Percentiles rank a stretch among this genome's conserved stretches.
Evolutionary conservation across 1,140 invertebrate species (phyloP).

Genomic region (Bombus impatiens): DNA sequence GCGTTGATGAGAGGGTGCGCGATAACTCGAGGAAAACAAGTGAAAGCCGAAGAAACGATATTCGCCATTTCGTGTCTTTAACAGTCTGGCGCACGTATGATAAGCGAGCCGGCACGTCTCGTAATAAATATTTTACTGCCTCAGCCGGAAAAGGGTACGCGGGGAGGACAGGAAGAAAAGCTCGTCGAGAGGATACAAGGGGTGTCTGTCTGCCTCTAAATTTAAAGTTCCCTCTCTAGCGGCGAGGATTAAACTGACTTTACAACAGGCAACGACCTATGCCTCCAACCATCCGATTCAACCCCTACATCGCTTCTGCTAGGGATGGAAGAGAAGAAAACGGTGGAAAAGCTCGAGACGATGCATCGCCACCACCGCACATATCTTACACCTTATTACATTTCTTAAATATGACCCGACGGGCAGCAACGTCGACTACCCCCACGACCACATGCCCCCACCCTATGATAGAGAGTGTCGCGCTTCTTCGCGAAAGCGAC

Average conservation of each 20-base stretch:
- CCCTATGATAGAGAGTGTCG: background rate
- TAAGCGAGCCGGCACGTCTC: slow-evolving; percentile 57
- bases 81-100: slow-evolving; percentile 60
- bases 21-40: background rate
- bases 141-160: slow-evolving; percentile 1
- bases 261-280: slow-evolving; percentile 53
- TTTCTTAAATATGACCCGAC: slow-evolving; percentile 73
- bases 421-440: slow-evolving; percentile 27
- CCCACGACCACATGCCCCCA: background rate
- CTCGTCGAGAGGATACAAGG: background rate
- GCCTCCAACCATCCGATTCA: slow-evolving; percentile 1
- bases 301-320: background rate
- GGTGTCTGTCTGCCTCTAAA: slow-evolving; percentile 57
- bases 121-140: slow-evolving; percentile 71
- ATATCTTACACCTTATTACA: slow-evolving; percentile 77
- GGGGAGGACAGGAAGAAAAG: background rate
- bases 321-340: background rate
- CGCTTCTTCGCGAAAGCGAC: slow-evolving; percentile 20
- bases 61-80: slow-evolving; percentile 42
- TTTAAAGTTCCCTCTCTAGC: slow-evolving; percentile 64
- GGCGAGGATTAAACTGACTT: slow-evolving; percentile 69
- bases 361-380: slow-evolving; percentile 59
- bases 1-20: background rate
- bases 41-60: slow-evolving; percentile 11
- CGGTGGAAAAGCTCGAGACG: slow-evolving; percentile 20